Evolutionary conservation across 2,797 vertebrate species (phyloP).

Genomic region (Poecile montanus): DNA sequence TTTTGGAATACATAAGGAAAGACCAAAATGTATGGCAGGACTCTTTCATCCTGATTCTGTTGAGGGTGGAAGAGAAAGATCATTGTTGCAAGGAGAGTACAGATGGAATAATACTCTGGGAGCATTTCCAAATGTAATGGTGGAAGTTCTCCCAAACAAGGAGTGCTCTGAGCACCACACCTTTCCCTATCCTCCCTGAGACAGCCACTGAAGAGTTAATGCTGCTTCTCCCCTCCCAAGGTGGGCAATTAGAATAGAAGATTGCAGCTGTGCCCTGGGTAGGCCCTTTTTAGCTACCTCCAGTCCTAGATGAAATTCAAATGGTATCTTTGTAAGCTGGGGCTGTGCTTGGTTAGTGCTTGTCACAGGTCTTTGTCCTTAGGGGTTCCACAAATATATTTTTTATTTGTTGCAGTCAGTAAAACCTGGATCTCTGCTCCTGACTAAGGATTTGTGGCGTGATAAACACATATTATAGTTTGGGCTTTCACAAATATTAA

Average conservation of each 20-base stretch:
- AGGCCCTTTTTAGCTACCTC: neutral
- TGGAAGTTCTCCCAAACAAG: neutral
- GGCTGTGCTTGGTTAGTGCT: neutral
- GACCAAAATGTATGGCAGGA: neutral
- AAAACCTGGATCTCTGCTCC: neutral
- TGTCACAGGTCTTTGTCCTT: fast-evolving
- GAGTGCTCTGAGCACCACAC: fast-evolving
- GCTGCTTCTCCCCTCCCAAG: neutral
- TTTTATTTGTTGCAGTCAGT: neutral
- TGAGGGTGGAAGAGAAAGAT: neutral
- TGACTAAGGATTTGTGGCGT: neutral
- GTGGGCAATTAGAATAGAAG: neutral
- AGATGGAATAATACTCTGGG: neutral
- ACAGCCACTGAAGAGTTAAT: neutral
- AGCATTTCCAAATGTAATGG: neutral
- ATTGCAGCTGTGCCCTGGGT: neutral
- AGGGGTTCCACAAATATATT: neutral
- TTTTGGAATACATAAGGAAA: neutral
- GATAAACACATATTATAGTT: neutral
- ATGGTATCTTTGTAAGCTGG: fast-evolving
- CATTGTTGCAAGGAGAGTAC: neutral
- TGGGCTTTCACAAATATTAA: neutral
- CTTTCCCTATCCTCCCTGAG: fast-evolving
- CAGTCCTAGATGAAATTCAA: fast-evolving
- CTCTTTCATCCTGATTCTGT: neutral